Conservation (phyloP, 2,113 vertebrate genomes). For the Strix uralensis region DNA sequence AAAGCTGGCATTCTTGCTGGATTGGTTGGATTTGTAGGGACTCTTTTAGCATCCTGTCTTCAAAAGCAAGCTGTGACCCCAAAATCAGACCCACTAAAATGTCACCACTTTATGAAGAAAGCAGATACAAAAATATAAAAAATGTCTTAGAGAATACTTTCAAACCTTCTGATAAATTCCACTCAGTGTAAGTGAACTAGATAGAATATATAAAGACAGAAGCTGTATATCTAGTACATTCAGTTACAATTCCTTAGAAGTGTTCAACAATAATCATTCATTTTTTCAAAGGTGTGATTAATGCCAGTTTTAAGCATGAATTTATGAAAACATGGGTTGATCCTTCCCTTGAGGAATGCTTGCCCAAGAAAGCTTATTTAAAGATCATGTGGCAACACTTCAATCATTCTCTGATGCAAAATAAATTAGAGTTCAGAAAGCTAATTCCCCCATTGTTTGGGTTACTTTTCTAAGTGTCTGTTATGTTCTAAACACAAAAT, state of each 20-base stretch:
- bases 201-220: neutral
- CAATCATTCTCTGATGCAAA: neutral
- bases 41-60: neutral
- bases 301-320: neutral
- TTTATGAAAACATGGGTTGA: neutral
- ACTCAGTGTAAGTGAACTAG: neutral
- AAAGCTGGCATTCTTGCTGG: neutral
- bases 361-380: neutral
- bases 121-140: neutral
- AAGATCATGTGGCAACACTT: neutral
- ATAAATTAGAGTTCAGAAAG: neutral
- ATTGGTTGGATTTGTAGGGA: neutral
- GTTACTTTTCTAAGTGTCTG: neutral
- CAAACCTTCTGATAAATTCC: neutral
- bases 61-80: neutral
- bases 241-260: neutral
- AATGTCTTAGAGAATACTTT: neutral
- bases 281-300: neutral
- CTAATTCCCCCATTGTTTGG: neutral
- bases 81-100: neutral
- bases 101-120: neutral
- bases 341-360: neutral
- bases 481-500: neutral
- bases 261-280: neutral
- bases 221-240: neutral